Percentiles rank a stretch among this genome's conserved stretches.
Evolutionary conservation across 2,797 vertebrate genomes (phyloP).

Genomic region (Halcyon badia): DNA sequence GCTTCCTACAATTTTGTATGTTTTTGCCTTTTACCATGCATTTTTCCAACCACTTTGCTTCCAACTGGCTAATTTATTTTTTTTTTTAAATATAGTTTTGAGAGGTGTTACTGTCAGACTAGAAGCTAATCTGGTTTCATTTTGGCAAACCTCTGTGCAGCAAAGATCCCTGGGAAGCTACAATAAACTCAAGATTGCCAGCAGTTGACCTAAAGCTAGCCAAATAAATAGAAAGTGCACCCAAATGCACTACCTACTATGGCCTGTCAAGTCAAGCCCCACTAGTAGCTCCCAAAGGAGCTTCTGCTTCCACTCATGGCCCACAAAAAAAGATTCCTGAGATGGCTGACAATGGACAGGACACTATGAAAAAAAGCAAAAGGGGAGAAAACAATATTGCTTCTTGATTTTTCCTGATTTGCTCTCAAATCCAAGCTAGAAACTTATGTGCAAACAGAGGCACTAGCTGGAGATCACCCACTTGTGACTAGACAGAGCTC

Average conservation of each 20-base stretch:
- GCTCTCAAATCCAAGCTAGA: background rate
- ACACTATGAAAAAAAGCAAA: background rate
- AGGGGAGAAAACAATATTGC: background rate
- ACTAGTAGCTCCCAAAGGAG: background rate
- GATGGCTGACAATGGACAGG: background rate
- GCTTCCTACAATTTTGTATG: background rate
- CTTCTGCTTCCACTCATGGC: background rate
- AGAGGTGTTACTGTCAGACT: background rate
- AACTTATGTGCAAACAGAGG: background rate
- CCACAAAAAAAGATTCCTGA: rapidly evolving
- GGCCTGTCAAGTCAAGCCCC: background rate
- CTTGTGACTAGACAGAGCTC: background rate
- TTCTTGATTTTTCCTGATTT: background rate
- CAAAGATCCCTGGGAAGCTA: background rate
- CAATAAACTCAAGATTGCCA: background rate
- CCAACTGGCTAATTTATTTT: background rate
- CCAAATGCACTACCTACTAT: background rate
- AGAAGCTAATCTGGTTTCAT: background rate
- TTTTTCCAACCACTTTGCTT: background rate
- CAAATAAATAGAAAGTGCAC: background rate
- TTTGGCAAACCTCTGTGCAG: background rate
- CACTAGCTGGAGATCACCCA: background rate
- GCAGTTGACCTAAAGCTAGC: background rate
- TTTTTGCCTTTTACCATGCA: background rate
- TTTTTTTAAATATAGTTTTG: background rate